phyloP scores from a whole-genome alignment of 2,888 invertebrate species.

The Drosophila mimica region DNA sequence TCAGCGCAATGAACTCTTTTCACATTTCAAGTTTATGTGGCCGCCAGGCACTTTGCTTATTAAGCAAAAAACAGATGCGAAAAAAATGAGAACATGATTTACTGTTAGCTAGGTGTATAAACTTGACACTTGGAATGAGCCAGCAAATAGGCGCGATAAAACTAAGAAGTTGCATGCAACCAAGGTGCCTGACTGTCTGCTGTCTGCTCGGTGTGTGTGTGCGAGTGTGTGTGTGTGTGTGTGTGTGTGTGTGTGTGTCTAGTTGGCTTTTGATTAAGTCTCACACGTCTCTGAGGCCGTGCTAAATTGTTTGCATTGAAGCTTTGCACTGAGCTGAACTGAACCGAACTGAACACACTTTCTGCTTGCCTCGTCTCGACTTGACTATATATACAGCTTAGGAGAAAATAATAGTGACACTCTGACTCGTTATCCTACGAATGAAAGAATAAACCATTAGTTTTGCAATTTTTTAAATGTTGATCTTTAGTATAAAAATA shows the following conservation, averaged over 20 bases:
- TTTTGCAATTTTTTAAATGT: background rate
- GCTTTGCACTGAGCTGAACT: constrained; percentile 45
- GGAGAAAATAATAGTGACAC: background rate
- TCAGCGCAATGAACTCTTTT: constrained; percentile 76
- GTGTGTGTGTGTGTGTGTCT: constrained; percentile 28
- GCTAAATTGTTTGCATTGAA: constrained; percentile 78
- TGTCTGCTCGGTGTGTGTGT: constrained; percentile 8
- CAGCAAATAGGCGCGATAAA: constrained; percentile 26
- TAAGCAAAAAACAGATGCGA: constrained; percentile 49
- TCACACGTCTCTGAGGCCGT: constrained; percentile 72
- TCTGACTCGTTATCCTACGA: background rate
- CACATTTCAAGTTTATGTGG: constrained; percentile 73
- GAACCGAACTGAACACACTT: constrained; percentile 7
- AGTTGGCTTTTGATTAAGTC: constrained; percentile 78
- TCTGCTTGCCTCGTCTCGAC: constrained; percentile 18
- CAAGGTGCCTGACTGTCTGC: constrained; percentile 47
- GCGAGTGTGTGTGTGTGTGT: background rate
- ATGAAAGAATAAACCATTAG: background rate
- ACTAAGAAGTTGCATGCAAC: constrained; percentile 39
- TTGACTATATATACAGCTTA: background rate
- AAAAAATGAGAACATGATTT: constrained; percentile 13
- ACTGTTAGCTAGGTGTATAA: constrained; percentile 34
- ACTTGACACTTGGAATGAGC: constrained; percentile 34
- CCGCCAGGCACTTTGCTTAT: constrained; percentile 76
- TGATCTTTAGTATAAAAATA: background rate